These are phyloP conservation scores for Periophthalmodon schlosseri DNA, from an alignment of 2,113 vertebrate species.

Conservation along the genomic window DNA sequence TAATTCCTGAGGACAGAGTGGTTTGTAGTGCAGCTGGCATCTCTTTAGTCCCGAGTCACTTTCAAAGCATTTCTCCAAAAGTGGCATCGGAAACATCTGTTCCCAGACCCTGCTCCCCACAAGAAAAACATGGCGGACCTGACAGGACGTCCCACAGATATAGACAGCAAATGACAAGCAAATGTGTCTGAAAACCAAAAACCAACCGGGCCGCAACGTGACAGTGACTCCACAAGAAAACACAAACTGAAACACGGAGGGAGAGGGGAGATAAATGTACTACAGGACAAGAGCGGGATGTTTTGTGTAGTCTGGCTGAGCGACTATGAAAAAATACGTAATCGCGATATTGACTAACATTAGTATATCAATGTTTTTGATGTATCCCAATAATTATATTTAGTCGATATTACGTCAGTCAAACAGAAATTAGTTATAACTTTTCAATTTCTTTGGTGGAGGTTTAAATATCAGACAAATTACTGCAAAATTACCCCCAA, in stretches of 20 bases:
- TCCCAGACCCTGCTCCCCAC: slow-evolving; percentile 58
- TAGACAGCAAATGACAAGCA: slow-evolving; percentile 53
- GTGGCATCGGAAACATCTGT: slow-evolving; percentile 76
- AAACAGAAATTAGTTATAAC: no score
- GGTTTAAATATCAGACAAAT: no score
- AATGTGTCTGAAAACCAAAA: slow-evolving; percentile 59
- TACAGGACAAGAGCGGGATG: background rate
- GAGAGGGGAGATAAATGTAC: background rate
- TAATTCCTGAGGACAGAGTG: slow-evolving; percentile 52
- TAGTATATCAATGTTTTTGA: no score
- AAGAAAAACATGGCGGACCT: slow-evolving; percentile 40
- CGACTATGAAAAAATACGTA: no score
- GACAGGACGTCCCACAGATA: slow-evolving; percentile 61
- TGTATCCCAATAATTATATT: no score
- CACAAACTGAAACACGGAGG: slow-evolving; percentile 23
- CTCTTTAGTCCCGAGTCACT: slow-evolving; percentile 64
- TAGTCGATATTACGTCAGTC: no score
- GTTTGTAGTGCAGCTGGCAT: slow-evolving; percentile 65
- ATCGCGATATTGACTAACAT: no score
- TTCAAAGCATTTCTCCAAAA: slow-evolving; percentile 63
- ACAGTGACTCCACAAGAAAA: slow-evolving; percentile 47
- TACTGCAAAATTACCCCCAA: no score
- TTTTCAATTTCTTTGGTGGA: no score
- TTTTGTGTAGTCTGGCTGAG: no score
- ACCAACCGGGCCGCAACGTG: slow-evolving; percentile 13